phyloP scores from a whole-genome alignment of 2,113 vertebrate genomes.

The Oncorhynchus kisutch region DNA sequence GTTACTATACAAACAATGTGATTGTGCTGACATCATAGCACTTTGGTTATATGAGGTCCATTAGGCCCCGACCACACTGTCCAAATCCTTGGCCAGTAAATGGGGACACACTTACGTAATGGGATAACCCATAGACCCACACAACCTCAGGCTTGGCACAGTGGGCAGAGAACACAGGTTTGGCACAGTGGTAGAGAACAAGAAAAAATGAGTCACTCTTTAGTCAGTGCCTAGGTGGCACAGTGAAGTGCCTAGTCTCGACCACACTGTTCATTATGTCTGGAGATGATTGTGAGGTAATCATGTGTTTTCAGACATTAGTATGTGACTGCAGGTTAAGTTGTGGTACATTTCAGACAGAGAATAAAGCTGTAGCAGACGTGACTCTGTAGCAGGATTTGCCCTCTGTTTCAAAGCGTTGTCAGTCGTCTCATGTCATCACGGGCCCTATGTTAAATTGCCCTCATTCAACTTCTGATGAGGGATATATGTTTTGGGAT shows the following conservation, averaged over 20 bases:
- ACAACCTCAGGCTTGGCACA: slow-evolving; percentile 46
- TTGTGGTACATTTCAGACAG: no score
- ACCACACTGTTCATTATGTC: slow-evolving; percentile 10
- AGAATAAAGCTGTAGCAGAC: no score
- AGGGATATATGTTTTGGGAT: neutral
- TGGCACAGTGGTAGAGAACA: slow-evolving; percentile 14
- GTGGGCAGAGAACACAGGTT: slow-evolving; percentile 22
- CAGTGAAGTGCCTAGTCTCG: slow-evolving; percentile 24
- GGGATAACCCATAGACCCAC: slow-evolving; percentile 50
- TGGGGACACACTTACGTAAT: slow-evolving; percentile 63
- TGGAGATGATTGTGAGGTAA: neutral
- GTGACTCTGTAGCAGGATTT: no score
- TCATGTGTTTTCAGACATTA: neutral
- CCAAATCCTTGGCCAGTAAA: slow-evolving; percentile 49
- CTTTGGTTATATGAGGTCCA: slow-evolving; percentile 59
- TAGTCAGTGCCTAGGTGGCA: slow-evolving; percentile 33
- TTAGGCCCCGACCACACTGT: slow-evolving; percentile 56
- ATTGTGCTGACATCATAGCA: slow-evolving; percentile 71
- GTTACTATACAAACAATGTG: slow-evolving; percentile 70
- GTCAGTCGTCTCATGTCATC: neutral
- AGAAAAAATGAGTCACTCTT: slow-evolving; percentile 28
- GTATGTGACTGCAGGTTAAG: no score
- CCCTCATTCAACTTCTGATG: neutral
- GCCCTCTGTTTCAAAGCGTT: no score
- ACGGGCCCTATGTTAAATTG: neutral